A percentile compares a stretch with the other conserved stretches of the same genome.
These are phyloP conservation scores for Micromesistius poutassou DNA, from an alignment of 2,797 vertebrate genomes.

Conservation along the genomic window DNA sequence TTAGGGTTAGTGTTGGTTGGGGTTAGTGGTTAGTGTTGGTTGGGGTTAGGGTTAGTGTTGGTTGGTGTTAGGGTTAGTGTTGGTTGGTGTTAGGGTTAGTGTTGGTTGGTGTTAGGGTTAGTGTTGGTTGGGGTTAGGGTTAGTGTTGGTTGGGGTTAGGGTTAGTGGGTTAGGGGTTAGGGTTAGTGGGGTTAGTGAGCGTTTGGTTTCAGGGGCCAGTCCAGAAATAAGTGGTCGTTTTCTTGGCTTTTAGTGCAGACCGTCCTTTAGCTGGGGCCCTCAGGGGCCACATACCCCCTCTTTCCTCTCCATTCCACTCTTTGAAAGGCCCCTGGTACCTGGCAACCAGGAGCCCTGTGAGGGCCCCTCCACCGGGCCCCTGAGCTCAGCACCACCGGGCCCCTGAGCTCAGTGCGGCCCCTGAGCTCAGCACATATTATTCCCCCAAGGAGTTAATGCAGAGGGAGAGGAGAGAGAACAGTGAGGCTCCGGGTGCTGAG, in stretches of 20 bases:
- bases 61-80: too few relatives aligned
- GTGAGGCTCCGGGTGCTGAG: conserved; percentile 37
- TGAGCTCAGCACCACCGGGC: background rate
- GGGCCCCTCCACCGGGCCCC: conserved; percentile 43
- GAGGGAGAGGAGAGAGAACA: conserved; percentile 39
- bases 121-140: too few relatives aligned
- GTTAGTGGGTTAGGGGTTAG: too few relatives aligned
- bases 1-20: too few relatives aligned
- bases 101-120: too few relatives aligned
- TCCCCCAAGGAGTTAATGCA: conserved; percentile 23
- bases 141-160: too few relatives aligned
- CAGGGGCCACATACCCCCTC: conserved; percentile 45
- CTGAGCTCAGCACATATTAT: conserved; percentile 9
- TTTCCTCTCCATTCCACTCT: conserved; percentile 74
- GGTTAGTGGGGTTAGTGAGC: too few relatives aligned
- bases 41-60: too few relatives aligned
- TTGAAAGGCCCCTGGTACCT: conserved; percentile 69
- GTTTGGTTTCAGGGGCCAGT: background rate
- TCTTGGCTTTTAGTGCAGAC: conserved; percentile 25
- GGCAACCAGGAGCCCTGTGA: conserved; percentile 68
- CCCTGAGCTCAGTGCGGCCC: conserved; percentile 22
- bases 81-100: too few relatives aligned
- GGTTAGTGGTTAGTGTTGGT: too few relatives aligned
- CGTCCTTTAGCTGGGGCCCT: conserved; percentile 32
- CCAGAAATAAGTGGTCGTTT: background rate